Evolutionary conservation across 2,888 invertebrate genomes (phyloP), one percentile per base, ranked within the genome.

Genomic region (Esperia sulphurella): DNA sequence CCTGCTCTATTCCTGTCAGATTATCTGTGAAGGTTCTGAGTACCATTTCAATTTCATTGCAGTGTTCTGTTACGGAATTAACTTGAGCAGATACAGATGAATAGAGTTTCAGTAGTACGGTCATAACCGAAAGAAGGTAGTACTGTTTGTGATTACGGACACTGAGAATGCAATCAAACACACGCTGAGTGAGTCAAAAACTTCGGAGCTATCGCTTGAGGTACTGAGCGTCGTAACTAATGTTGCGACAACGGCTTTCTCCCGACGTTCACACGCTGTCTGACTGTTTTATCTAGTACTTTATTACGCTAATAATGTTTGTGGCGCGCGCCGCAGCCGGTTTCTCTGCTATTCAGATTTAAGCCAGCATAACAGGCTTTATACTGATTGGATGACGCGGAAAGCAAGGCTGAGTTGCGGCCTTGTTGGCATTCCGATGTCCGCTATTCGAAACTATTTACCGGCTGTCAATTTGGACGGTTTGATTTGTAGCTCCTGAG

Each of bases 241-340:
- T 77, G 83, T 82, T 82, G 83, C 86, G 78, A 84, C 84, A 75
- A 69, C 79, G 68, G 81, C 88, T 89, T 88, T 88, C 88, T 81
- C 87, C 68, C 59, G 50, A 58, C 79, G 84, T 89, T 89, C 88
- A 83, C 88, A 89, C 88, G 88, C 88, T 87, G 88, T 88, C 88
- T 65, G 73, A 69, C 62, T 74, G 79, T 78, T 85, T 83, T 86
- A 87, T 86, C 86, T 82, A 79, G 81, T 81, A 83, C 72, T 86
- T 88, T 87, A 88, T 86, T 78, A 79, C 79, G 73, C 79, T 86
- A 85, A 83, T 86, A 84, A 82, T 75, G 76, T 78, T 75, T 78
- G 83, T 79, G 82, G 84, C 83, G 74, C 79, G 78, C 71, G 83
- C 78, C 76, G 71, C 68, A 74, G 81, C 87, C 85, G 87, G 85